A percentile compares a stretch with the other conserved stretches of the same genome.
Conservation (phyloP, 2,888 invertebrate species). For the Myopa testacea region DNA sequence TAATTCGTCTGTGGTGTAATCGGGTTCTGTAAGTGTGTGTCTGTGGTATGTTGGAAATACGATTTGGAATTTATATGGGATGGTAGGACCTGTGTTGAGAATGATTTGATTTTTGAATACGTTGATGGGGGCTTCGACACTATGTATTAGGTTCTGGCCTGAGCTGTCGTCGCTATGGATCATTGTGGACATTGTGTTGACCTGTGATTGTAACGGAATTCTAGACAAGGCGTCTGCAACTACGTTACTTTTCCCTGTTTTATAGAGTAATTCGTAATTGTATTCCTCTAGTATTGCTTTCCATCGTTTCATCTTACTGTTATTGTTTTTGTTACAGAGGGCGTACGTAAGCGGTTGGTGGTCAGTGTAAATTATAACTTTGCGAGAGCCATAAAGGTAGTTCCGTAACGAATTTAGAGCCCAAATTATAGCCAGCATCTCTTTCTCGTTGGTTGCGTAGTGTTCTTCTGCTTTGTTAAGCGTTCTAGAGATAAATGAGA, state of each 20-base stretch:
- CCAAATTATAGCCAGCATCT: too few species aligned
- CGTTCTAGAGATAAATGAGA: too few species aligned
- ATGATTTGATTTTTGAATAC: conserved; percentile 23
- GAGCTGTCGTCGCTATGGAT: too few species aligned
- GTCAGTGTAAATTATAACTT: neutral
- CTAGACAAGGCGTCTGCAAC: neutral
- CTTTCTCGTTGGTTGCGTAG: too few species aligned
- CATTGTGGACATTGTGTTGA: conserved; percentile 8
- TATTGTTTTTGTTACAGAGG: neutral
- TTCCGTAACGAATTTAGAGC: too few species aligned
- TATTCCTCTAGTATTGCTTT: neutral
- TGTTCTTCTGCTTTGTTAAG: too few species aligned
- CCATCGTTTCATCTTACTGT: neutral
- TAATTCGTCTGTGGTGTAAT: conserved; percentile 25
- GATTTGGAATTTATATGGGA: conserved; percentile 38
- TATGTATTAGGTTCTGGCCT: too few species aligned
- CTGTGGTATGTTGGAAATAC: conserved; percentile 39
- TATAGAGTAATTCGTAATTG: neutral
- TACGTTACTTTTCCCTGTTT: neutral
- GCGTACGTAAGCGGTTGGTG: neutral
- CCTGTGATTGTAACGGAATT: neutral
- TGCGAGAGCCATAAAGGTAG: too few species aligned
- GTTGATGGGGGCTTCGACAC: neutral
- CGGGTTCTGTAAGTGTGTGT: conserved; percentile 36
- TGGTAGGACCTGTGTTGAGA: neutral